Percentiles rank a stretch among this genome's conserved stretches.
Evolutionary conservation across 2,888 invertebrate species (phyloP).

Genomic region (Thecophora atra): DNA sequence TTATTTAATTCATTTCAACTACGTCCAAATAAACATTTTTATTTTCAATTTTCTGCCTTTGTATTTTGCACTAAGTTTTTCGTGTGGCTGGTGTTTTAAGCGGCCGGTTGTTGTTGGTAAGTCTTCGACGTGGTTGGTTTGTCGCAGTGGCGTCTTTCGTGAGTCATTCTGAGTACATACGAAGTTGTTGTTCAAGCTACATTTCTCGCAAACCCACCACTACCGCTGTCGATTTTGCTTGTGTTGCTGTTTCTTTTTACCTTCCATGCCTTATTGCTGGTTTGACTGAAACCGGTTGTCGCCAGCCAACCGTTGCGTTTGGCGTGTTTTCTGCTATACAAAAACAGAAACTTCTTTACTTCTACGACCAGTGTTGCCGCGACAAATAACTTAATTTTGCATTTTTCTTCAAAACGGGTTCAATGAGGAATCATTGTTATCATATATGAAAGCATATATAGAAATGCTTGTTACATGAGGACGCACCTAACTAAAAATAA

Average conservation of each 20-base stretch:
- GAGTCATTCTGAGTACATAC: constrained; percentile 15
- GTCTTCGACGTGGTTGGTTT: constrained; percentile 8
- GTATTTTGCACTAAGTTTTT: not conserved
- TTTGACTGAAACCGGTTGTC: constrained; percentile 25
- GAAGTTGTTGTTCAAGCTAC: constrained; percentile 10
- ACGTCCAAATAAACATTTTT: not conserved
- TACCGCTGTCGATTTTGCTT: not conserved
- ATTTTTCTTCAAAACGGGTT: too few species aligned
- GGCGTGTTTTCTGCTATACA: not conserved
- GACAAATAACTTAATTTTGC: too few species aligned
- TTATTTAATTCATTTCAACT: too few species aligned
- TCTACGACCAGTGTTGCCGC: too few species aligned
- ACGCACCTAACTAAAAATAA: too few species aligned
- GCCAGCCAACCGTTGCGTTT: not conserved
- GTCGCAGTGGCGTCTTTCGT: constrained; percentile 15
- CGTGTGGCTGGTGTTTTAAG: not conserved
- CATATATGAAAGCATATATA: too few species aligned
- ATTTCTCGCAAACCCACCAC: not conserved
- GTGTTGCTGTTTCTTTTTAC: constrained; percentile 9
- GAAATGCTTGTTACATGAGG: too few species aligned
- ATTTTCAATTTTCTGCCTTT: not conserved
- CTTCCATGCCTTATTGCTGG: constrained; percentile 11
- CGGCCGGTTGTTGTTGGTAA: constrained; percentile 11
- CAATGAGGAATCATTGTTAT: too few species aligned
- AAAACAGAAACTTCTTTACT: too few species aligned